These are phyloP conservation scores for Zaprionus capensis DNA, from an alignment of 1,140 invertebrate genomes.

Conservation along the genomic window DNA sequence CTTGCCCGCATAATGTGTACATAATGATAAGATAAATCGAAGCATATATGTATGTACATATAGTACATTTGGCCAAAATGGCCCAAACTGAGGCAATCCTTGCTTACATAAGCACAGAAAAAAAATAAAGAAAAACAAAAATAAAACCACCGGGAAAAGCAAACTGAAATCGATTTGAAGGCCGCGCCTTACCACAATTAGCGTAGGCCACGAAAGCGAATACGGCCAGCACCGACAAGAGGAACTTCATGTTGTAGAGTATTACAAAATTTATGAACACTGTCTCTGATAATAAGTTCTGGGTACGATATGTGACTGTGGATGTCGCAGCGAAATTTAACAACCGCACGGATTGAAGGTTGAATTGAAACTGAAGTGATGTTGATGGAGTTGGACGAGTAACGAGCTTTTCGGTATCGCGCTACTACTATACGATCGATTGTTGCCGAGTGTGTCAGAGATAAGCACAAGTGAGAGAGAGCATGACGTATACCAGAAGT, in stretches of 20 bases:
- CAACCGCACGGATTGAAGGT: conserved; percentile 6
- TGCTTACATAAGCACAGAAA: background rate
- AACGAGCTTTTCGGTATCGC: background rate
- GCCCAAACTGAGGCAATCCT: background rate
- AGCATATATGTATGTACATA: background rate
- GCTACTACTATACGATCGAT: background rate
- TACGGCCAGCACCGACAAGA: conserved; percentile 53
- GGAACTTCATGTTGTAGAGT: conserved; percentile 60
- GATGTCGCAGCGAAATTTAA: background rate
- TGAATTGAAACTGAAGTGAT: conserved; percentile 14
- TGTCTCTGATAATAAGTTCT: background rate
- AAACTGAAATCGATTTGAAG: conserved; percentile 11
- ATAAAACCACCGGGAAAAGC: background rate
- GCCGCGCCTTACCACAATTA: conserved; percentile 52
- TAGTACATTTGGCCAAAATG: conserved; percentile 38
- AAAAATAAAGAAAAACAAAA: background rate
- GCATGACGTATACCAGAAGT: background rate
- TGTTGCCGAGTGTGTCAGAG: conserved; percentile 6
- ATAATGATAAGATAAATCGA: conserved; percentile 35
- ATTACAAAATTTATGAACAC: conserved; percentile 4
- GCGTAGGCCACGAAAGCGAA: conserved; percentile 64
- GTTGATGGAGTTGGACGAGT: background rate
- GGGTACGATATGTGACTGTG: background rate
- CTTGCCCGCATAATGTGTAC: background rate
- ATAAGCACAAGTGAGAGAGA: background rate